phyloP scores from a whole-genome alignment of 2,888 invertebrate species.

The Acrobasis repandana region DNA sequence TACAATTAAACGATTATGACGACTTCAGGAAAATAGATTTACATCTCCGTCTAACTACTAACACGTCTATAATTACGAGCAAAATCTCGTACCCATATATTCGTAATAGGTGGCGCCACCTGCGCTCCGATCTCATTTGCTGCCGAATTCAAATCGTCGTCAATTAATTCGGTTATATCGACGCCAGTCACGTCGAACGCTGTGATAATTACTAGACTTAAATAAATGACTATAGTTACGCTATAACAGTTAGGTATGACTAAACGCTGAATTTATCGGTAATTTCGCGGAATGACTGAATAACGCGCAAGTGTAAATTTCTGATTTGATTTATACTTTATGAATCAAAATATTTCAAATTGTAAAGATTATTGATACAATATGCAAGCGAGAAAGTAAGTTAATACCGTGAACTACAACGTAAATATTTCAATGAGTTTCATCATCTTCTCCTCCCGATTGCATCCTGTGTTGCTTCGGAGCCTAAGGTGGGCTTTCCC shows the following conservation, averaged over 20 bases:
- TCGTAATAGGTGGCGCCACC: constrained; percentile 50
- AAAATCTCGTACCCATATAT: constrained; percentile 34
- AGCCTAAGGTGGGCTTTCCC: no score
- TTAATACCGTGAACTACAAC: no score
- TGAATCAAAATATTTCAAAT: no score
- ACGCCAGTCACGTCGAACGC: constrained; percentile 39
- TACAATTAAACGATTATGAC: no score
- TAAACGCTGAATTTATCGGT: constrained; percentile 23
- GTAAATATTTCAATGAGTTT: no score
- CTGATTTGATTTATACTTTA: no score
- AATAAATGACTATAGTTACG: constrained; percentile 15
- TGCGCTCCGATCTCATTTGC: constrained; percentile 51
- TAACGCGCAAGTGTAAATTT: neutral
- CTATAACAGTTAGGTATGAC: constrained; percentile 25
- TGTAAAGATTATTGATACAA: no score
- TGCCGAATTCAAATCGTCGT: constrained; percentile 51
- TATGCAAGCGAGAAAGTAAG: no score
- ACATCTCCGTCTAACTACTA: no score
- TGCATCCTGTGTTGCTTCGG: no score
- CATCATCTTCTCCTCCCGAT: no score
- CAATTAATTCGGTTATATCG: constrained; percentile 50
- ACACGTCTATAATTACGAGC: constrained; percentile 3
- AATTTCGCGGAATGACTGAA: neutral
- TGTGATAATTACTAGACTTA: constrained; percentile 32
- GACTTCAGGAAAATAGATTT: no score